Percentiles rank a stretch among this genome's conserved stretches.
phyloP scores from a whole-genome alignment of 2,888 invertebrate species.

The Agelastica alni region DNA sequence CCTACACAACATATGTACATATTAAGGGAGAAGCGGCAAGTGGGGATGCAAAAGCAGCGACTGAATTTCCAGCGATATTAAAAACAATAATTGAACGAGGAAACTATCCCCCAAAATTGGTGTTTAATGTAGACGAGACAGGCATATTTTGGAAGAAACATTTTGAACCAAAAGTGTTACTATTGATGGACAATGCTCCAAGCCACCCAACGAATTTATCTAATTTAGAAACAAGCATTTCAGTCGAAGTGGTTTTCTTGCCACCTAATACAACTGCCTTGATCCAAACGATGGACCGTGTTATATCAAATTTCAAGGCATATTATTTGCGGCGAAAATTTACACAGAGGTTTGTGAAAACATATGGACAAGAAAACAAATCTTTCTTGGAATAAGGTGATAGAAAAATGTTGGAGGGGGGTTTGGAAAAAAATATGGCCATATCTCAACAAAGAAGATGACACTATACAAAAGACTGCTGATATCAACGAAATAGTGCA shows the following conservation, averaged over 20 bases:
- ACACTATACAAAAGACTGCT: too few relatives aligned
- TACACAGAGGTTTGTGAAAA: too few relatives aligned
- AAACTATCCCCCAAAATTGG: background rate
- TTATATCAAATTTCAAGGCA: background rate
- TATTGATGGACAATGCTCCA: too few relatives aligned
- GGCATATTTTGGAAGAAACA: background rate
- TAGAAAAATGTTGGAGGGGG: background rate
- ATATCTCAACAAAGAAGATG: too few relatives aligned
- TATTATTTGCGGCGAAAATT: too few relatives aligned
- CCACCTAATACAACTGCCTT: too few relatives aligned
- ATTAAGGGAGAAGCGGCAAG: background rate
- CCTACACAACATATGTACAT: background rate
- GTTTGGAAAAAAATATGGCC: background rate
- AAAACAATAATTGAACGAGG: background rate
- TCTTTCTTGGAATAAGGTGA: too few relatives aligned
- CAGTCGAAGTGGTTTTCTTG: too few relatives aligned
- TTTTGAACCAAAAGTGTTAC: too few relatives aligned
- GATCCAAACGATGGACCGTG: too few relatives aligned
- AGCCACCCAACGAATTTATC: too few relatives aligned
- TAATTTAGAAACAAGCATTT: too few relatives aligned
- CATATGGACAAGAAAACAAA: background rate
- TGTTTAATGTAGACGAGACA: background rate
- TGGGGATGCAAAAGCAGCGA: background rate
- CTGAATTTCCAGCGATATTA: background rate
- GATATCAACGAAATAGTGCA: background rate